Evolutionary conservation across 2,888 invertebrate species (phyloP).

Genomic region (Ceratothoa steindachneri): DNA sequence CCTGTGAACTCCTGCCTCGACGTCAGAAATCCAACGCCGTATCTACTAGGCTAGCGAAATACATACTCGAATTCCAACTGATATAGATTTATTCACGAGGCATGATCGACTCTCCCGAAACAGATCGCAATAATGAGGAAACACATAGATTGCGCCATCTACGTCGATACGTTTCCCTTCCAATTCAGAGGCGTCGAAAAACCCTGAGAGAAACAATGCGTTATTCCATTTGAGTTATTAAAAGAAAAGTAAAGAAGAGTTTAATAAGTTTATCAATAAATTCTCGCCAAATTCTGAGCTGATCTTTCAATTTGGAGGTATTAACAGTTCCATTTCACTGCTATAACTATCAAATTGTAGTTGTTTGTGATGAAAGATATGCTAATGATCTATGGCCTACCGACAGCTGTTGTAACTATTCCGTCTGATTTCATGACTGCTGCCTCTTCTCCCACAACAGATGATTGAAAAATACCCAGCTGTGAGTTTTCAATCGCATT

Average conservation of each 20-base stretch:
- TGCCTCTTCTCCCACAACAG: conserved; percentile 34
- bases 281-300: no score
- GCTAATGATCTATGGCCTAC: no score
- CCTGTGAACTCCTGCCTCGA: no score
- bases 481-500: conserved; percentile 23
- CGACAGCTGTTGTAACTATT: conserved; percentile 36
- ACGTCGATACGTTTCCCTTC: conserved; percentile 26
- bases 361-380: no score
- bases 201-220: no score
- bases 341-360: no score
- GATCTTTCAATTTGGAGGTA: neutral
- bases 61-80: conserved; percentile 35
- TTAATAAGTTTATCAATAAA: neutral
- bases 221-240: neutral
- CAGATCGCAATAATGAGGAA: conserved; percentile 38
- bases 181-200: conserved; percentile 36
- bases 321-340: neutral
- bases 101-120: conserved; percentile 21
- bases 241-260: no score
- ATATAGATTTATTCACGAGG: conserved; percentile 23
- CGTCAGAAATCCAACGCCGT: no score
- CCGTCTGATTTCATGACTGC: conserved; percentile 24
- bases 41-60: no score
- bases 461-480: conserved; percentile 19
- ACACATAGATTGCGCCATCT: conserved; percentile 34